Evolutionary conservation across 2,888 invertebrate genomes (phyloP).

Genomic region (Idaea dimidiata): DNA sequence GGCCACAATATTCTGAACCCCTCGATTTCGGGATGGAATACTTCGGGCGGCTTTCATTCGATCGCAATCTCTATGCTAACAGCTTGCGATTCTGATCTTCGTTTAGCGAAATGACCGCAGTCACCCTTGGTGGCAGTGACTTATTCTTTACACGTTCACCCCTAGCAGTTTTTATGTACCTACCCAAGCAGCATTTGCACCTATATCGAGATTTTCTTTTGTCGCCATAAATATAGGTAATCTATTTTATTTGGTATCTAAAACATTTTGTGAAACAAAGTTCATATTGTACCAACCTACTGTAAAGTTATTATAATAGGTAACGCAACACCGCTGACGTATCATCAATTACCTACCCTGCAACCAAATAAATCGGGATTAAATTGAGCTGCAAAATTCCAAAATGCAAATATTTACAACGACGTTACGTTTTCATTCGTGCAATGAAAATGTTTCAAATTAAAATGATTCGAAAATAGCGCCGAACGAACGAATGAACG

Average conservation of each 20-base stretch:
- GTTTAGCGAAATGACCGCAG: slow-evolving; percentile 81
- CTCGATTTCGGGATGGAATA: slow-evolving; percentile 76
- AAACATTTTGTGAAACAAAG: not conserved
- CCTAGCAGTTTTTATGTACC: slow-evolving; percentile 75
- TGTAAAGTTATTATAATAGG: not conserved
- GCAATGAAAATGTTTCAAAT: slow-evolving; percentile 39
- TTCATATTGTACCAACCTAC: not conserved
- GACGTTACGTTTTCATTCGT: slow-evolving; percentile 31
- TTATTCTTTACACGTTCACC: slow-evolving; percentile 79
- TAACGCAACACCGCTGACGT: not conserved
- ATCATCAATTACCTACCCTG: slow-evolving; percentile 10
- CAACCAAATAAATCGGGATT: slow-evolving; percentile 25
- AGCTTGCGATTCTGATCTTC: slow-evolving; percentile 81
- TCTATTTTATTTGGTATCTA: slow-evolving; percentile 30
- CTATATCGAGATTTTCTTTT: slow-evolving; percentile 63
- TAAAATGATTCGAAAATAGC: slow-evolving; percentile 41
- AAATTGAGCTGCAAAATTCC: slow-evolving; percentile 20
- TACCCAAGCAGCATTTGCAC: slow-evolving; percentile 60
- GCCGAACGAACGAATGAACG: too few relatives aligned
- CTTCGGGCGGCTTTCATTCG: slow-evolving; percentile 75
- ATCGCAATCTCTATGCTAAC: slow-evolving; percentile 81
- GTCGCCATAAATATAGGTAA: slow-evolving; percentile 49
- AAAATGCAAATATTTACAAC: slow-evolving; percentile 36
- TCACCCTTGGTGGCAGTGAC: slow-evolving; percentile 69
- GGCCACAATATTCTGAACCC: slow-evolving; percentile 73